Evolutionary conservation across 2,888 invertebrate genomes (phyloP).

Genomic region (Latrodectus hesperus): DNA sequence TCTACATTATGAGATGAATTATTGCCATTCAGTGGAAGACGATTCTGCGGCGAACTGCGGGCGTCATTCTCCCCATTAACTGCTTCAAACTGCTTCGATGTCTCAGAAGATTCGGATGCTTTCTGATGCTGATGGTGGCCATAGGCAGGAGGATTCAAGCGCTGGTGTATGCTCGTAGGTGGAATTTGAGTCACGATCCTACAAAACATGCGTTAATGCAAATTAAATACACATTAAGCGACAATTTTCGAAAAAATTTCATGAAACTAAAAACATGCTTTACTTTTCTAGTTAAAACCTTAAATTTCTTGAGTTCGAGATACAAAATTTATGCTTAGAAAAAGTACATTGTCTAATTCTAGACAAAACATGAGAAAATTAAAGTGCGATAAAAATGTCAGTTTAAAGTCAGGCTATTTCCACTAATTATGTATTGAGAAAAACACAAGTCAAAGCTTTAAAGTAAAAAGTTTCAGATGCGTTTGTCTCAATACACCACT

Average conservation of each 20-base stretch:
- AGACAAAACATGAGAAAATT: no score
- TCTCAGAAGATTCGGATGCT: background rate
- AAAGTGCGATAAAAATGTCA: no score
- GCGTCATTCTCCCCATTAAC: conserved; percentile 15
- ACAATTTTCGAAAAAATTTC: background rate
- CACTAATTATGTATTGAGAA: no score
- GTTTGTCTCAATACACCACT: no score
- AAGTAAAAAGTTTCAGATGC: no score
- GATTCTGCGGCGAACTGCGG: conserved; percentile 27
- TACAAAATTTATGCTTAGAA: no score
- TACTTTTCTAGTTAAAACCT: no score
- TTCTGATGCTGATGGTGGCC: conserved; percentile 38
- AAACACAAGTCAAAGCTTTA: no score
- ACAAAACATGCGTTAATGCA: background rate
- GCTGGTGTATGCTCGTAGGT: conserved; percentile 48
- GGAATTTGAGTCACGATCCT: conserved; percentile 38
- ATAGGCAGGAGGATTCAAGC: conserved; percentile 43
- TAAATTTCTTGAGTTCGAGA: no score
- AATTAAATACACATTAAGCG: no score
- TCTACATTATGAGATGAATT: conserved; percentile 10
- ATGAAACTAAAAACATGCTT: background rate
- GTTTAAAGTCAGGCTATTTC: no score
- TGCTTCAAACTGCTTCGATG: background rate
- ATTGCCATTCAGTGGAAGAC: conserved; percentile 42
- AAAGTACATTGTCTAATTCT: no score